Evolutionary conservation across 2,888 invertebrate genomes (phyloP), one percentile per base, ranked within the genome.

Genomic region (Chouioia cunea): DNA sequence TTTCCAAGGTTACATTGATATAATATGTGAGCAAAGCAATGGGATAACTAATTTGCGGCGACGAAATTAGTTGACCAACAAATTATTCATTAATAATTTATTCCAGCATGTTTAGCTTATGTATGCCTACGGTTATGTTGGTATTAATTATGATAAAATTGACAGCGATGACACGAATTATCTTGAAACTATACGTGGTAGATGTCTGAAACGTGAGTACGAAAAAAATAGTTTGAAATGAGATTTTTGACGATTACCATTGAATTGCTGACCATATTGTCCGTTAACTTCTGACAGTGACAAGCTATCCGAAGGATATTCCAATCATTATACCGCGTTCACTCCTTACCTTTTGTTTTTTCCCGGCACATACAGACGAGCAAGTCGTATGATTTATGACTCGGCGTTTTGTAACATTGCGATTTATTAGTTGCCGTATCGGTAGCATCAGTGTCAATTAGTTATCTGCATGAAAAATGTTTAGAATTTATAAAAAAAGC

Each of bases 391-490:
- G 53, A 67, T 67, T 67, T 67, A 71, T 58, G 57, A 47, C 54
- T 47, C 12, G 22, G 16, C 60, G 50, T 70, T 69, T 70, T 57
- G 59, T 53, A 54, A 59, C 54, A 48, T 60, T 36, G 53, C 58
- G 48, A 63, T 67, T 71, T 71, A 67, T 71, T 67, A 18, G 48
- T 46, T 62, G 46, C 8, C 47, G 15, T 44, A 63, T 63, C 58
- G 58, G 53, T 64, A 56, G 52, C 53, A 47, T 58, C 53, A 15
- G 18, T 43, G 54, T 53, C 67, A 66, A 71, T 66, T 66, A 66
- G 64, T 64, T 57, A 71, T 64, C 53, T 36, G 43, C 22, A 27
- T 20, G 54, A 18, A 23, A 54, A 60, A 59, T 44, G 15, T 12
- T 36, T 36, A 36, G 10, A 36, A 36, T 36, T 36, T 36, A 12